These are phyloP conservation scores for Apotomis turbidana DNA, from an alignment of 2,888 invertebrate species.

Conservation along the genomic window DNA sequence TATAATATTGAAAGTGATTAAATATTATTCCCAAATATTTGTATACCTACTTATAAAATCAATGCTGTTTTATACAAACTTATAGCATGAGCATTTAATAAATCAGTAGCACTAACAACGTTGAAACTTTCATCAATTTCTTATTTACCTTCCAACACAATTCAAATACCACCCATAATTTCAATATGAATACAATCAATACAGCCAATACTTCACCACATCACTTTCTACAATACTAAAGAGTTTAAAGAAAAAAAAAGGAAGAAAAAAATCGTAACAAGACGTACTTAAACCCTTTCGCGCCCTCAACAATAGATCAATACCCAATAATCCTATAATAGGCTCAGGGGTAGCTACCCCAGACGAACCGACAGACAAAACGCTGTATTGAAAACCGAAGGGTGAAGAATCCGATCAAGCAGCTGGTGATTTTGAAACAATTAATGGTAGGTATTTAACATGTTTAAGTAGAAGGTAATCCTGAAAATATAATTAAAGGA, in stretches of 20 bases:
- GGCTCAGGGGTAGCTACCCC: constrained; percentile 44
- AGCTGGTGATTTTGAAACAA: constrained; percentile 59
- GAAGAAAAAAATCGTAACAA: constrained; percentile 58
- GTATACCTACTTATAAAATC: no score
- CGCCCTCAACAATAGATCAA: constrained; percentile 78
- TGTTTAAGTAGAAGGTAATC: neutral
- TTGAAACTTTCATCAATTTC: constrained; percentile 17
- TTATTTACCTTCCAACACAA: constrained; percentile 34
- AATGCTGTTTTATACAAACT: no score
- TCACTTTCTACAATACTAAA: constrained; percentile 43
- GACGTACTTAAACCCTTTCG: constrained; percentile 72
- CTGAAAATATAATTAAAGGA: neutral
- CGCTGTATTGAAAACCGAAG: constrained; percentile 59
- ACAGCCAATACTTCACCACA: constrained; percentile 46
- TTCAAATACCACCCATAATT: constrained; percentile 25
- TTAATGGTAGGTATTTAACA: constrained; percentile 4
- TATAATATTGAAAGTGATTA: no score
- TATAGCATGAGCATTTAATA: no score
- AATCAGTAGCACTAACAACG: neutral
- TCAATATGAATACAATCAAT: constrained; percentile 44
- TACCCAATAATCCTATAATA: constrained; percentile 82
- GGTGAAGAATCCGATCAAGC: constrained; percentile 63
- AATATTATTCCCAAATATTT: no score
- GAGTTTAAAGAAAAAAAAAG: constrained; percentile 44
- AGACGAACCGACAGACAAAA: constrained; percentile 48